A percentile compares a stretch with the other conserved stretches of the same genome.
Conservation (phyloP, 2,797 vertebrate species). For the Manis javanica region DNA sequence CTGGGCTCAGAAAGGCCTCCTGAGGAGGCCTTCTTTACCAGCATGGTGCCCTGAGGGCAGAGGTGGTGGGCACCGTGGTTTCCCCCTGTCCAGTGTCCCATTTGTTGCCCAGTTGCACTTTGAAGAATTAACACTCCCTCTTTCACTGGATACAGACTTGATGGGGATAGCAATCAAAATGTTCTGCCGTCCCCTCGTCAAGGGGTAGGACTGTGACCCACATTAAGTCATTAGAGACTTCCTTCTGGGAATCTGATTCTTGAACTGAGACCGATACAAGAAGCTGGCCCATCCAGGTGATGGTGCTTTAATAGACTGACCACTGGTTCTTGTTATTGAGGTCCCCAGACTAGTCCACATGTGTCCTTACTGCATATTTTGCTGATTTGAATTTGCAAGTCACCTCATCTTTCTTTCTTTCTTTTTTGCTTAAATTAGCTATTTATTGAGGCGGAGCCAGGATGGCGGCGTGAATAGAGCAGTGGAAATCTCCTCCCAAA, state of each 20-base stretch:
- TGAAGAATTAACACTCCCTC: neutral
- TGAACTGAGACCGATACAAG: neutral
- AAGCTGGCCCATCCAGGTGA: neutral
- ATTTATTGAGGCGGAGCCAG: neutral
- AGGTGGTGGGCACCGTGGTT: neutral
- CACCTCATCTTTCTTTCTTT: neutral
- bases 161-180: neutral
- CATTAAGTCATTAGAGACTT: neutral
- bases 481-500: too few species aligned
- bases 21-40: neutral
- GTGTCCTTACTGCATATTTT: neutral
- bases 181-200: neutral
- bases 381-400: conserved; percentile 38
- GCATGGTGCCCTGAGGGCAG: neutral
- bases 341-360: neutral
- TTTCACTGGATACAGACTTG: neutral
- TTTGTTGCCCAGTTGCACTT: neutral
- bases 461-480: too few species aligned
- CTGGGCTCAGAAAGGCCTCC: neutral
- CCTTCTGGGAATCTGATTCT: conserved; percentile 9
- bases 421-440: neutral
- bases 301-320: neutral
- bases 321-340: neutral
- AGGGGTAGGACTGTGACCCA: neutral
- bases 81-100: neutral